Conservation (phyloP, 2,113 vertebrate species). For the Cheilinus undulatus region DNA sequence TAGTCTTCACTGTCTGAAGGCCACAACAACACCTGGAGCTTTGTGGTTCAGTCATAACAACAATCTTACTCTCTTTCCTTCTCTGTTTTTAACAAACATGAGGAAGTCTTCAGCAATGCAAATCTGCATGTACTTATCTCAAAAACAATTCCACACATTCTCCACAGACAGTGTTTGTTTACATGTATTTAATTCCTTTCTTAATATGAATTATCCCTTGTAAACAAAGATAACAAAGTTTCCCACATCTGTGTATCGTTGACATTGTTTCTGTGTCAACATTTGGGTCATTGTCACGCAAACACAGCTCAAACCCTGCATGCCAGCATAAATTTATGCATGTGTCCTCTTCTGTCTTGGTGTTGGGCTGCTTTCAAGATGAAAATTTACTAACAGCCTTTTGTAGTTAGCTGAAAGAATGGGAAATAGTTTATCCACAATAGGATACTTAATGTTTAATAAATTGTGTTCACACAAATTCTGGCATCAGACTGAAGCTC, state of each 20-base stretch:
- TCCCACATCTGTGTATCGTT: constrained; percentile 39
- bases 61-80: not conserved
- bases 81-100: constrained; percentile 9
- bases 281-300: constrained; percentile 32
- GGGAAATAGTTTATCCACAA: constrained; percentile 8
- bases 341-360: not conserved
- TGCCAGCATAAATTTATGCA: not conserved
- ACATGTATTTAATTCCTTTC: constrained; percentile 14
- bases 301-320: constrained; percentile 11
- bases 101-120: not conserved
- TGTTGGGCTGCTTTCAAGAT: not conserved
- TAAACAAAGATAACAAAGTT: constrained; percentile 15
- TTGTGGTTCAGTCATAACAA: not conserved
- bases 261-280: constrained; percentile 5
- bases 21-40: constrained; percentile 35
- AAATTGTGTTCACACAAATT: not conserved
- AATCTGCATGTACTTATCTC: constrained; percentile 28
- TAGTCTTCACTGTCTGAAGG: not conserved
- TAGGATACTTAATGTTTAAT: not conserved
- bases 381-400: not conserved
- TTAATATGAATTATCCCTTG: constrained; percentile 3
- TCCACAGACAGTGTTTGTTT: constrained; percentile 23
- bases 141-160: constrained; percentile 10
- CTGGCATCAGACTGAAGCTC: not conserved
- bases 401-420: constrained; percentile 7